Evolutionary conservation across 23 tunicate genomes (phyloP), one percentile per base, ranked within the genome.

Genomic region (Phallusia fumigata): DNA sequence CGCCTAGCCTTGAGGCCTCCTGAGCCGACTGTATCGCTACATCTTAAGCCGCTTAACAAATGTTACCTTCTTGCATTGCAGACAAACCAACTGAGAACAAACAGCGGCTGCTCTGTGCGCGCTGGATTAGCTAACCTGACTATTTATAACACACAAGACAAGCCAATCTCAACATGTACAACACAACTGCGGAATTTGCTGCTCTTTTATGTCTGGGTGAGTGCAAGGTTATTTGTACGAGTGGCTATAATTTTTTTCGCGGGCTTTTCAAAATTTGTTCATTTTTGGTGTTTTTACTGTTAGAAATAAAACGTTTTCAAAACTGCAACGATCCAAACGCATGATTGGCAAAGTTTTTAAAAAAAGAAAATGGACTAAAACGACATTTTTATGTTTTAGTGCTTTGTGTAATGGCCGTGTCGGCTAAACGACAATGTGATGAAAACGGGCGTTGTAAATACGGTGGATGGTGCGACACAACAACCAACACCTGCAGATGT

Each of bases 371-470:
- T 58, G 69, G 26, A 58, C 13, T 58, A n/a, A n/a, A n/a, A n/a
- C n/a, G n/a, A n/a, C 10, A 3, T 40, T 40, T 5, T 40, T 40
- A 10, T 10, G 5, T 40, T 40, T 40, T 16, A 58, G 69, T 58
- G 16, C 26, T 58, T 58, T 58, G 69, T 24, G 28, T 21, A 58
- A 58, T 58, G 69, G 16, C 28, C 16, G 69, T 22, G 69, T 24
- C 26, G 13, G 69, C 69, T 24, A 58, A 58, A 58, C 26, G 69
- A 58, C 69, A 58, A 24, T 82, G 85, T 51, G 77, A 82, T 30
- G 85, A 65, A 15, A 65, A 82, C 36, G 85, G 85, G 30, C 33
- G 35, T 19, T 82, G 85, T 76, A 82, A 82, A n/a, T 82, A 65
- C 53, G 85, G 85, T 33, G 85, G 85, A 8, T 33, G 31, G 44